Evolutionary conservation across 1,140 invertebrate genomes (phyloP).

Genomic region (Helicoverpa zea): DNA sequence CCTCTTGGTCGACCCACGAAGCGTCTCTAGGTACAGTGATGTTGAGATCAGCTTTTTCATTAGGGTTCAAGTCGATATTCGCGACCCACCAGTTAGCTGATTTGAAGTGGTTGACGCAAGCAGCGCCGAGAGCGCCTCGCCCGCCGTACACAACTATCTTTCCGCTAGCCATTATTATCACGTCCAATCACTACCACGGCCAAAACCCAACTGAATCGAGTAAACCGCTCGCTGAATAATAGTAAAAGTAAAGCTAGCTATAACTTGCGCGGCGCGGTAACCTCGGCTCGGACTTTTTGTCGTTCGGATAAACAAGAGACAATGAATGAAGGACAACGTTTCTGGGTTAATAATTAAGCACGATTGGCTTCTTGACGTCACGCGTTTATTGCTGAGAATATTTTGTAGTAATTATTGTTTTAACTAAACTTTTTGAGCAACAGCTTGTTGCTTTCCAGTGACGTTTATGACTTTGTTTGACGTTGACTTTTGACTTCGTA

Average conservation of each 20-base stretch:
- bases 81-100: conserved; percentile 97
- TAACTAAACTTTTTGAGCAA: too few species aligned
- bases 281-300: conserved; percentile 79
- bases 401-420: too few species aligned
- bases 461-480: too few species aligned
- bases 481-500: too few species aligned
- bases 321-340: conserved; percentile 31
- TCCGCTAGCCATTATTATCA: conserved; percentile 87
- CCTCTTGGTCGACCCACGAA: conserved; percentile 93
- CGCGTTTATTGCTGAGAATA: background rate
- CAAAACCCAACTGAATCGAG: conserved; percentile 59
- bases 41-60: conserved; percentile 96
- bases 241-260: conserved; percentile 54
- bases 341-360: conserved; percentile 20
- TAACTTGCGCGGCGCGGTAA: conserved; percentile 62
- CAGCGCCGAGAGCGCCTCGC: conserved; percentile 96
- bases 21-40: conserved; percentile 93
- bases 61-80: conserved; percentile 95
- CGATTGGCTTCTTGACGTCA: background rate
- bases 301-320: conserved; percentile 12
- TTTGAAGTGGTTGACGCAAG: conserved; percentile 96
- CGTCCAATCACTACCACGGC: conserved; percentile 62
- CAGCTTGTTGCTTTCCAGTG: too few species aligned
- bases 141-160: conserved; percentile 97
- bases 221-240: conserved; percentile 58